A percentile compares a stretch with the other conserved stretches of the same genome.
phyloP scores from a whole-genome alignment of 2,797 vertebrate species.

The Zalophus californianus region DNA sequence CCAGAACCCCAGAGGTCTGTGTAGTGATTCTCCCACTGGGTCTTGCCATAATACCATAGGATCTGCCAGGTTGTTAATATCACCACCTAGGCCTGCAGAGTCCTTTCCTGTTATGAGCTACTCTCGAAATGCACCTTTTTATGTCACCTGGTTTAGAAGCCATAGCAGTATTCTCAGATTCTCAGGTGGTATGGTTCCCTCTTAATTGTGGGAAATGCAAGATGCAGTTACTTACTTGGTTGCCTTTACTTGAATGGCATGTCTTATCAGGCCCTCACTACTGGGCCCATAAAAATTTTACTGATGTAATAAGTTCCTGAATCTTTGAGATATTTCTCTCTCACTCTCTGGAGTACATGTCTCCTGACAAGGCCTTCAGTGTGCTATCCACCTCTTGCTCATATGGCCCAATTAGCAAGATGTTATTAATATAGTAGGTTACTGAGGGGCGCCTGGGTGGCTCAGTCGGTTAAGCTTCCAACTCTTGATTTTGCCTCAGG shows the following conservation, averaged over 20 bases:
- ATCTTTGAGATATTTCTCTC: neutral
- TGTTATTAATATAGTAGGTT: neutral
- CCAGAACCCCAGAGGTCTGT: neutral
- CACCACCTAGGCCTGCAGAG: neutral
- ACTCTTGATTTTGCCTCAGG: neutral
- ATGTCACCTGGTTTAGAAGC: neutral
- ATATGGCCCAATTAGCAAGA: neutral
- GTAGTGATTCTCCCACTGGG: neutral
- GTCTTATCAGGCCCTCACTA: neutral
- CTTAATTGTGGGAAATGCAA: neutral
- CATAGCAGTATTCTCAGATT: neutral
- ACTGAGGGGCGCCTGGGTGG: neutral
- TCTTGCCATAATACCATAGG: neutral
- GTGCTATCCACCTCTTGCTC: neutral
- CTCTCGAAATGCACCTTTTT: neutral
- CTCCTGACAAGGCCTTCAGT: neutral
- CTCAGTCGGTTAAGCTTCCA: neutral
- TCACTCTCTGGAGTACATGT: neutral
- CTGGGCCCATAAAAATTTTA: neutral
- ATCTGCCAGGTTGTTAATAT: neutral
- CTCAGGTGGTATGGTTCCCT: neutral
- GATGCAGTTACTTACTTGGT: neutral
- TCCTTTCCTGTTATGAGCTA: neutral
- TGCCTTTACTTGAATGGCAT: neutral
- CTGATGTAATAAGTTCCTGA: neutral